A percentile compares a stretch with the other conserved stretches of the same genome.
Conservation (phyloP, 1,140 invertebrate genomes). For the Drosophila paulistorum region DNA sequence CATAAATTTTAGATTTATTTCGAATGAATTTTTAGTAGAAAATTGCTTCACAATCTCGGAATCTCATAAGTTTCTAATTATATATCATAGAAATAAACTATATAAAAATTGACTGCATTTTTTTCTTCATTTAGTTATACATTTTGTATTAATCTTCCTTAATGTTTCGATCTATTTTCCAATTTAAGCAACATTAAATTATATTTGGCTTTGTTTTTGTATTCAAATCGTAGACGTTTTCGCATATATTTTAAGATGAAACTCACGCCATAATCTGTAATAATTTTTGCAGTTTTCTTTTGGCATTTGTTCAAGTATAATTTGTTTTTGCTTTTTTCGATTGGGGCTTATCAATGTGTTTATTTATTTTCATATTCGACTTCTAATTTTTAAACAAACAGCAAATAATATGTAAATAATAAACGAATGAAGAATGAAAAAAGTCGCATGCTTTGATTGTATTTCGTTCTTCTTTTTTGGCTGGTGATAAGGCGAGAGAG, state of each 20-base stretch:
- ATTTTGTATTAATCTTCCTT: too few species aligned
- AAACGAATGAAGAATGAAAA: constrained; percentile 42
- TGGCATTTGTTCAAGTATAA: neutral
- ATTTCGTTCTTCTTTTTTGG: constrained; percentile 13
- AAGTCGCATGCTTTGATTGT: constrained; percentile 23
- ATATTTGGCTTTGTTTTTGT: too few species aligned
- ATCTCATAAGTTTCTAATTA: too few species aligned
- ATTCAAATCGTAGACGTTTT: neutral
- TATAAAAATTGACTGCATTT: too few species aligned
- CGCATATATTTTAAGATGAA: neutral
- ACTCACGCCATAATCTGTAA: constrained; percentile 10
- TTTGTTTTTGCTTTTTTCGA: neutral
- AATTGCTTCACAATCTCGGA: too few species aligned
- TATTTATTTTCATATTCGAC: constrained; percentile 52
- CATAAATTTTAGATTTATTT: too few species aligned
- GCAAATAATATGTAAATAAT: constrained; percentile 67
- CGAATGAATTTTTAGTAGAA: too few species aligned
- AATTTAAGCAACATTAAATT: too few species aligned
- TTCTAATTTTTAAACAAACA: constrained; percentile 47
- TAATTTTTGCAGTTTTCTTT: constrained; percentile 24
- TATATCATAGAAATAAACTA: too few species aligned
- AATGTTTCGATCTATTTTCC: too few species aligned
- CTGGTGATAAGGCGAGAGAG: constrained; percentile 62
- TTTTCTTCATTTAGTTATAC: too few species aligned
- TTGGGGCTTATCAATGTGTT: constrained; percentile 1